Evolutionary conservation across 2,797 vertebrate genomes (phyloP), one percentile per base, ranked within the genome.

Genomic region (Oreochromis grahami): DNA sequence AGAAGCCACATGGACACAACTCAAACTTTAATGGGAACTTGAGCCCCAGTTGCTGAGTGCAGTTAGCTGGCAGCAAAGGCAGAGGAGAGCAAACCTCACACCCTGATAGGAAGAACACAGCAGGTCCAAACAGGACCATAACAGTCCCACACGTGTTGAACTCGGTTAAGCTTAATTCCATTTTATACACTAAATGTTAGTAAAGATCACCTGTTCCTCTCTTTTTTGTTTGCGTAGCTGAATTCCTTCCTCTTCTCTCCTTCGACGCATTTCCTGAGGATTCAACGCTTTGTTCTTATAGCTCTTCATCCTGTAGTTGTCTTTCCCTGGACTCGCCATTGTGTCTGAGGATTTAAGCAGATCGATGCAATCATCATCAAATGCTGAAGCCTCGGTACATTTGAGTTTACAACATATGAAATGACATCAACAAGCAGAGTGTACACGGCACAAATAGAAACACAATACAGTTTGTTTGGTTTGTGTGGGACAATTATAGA

Each of bases 221-320:
- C 98, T 96, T 79, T 98, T 98, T 89, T 98, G 98, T 93, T 98
- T 98, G 79, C 98, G 96, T 50, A 98, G 96, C 79, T 98, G 98
- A 89, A 98, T 97, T 84, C 98, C 98, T 93, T 98, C 98, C 86
- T 98, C 98, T 89, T 98, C 98, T 93, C 98, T 97, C 84, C 98
- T 94, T 38, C 98, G 96, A 17, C 97, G 97, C 98, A 98, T 98
- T 93, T 98, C 98, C 95, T 98, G 98, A 50, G 97, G 97, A 94
- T 98, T 98, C 87, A 98, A 91, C 0, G 98, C 98, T 92, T 98
- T 98, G 95, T 98, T 98, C 93, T 98, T 98, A 78, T 98, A 98
- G 94, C 97, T 98, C 93, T 97, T 98, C 97, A 98, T 98, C 92
- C 98, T 96, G 89, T 94, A 97, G 91, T 96, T 97, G 89, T 98